These are phyloP conservation scores for Pseudopipra pipra DNA, from an alignment of 2,113 vertebrate species.

Conservation along the genomic window DNA sequence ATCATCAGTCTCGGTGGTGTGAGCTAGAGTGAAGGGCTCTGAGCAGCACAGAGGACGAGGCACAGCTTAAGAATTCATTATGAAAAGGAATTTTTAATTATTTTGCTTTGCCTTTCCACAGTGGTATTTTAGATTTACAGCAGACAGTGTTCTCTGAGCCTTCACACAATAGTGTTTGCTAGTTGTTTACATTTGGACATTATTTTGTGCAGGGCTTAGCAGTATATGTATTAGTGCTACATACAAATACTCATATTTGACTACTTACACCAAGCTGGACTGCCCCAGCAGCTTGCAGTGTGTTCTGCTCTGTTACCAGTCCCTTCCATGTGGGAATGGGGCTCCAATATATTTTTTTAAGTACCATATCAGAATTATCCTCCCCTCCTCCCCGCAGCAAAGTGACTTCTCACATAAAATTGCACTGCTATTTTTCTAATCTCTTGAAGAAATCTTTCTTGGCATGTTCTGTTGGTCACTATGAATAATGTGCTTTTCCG, in stretches of 20 bases:
- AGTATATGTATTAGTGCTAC: neutral
- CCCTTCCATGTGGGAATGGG: neutral
- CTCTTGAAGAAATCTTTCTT: neutral
- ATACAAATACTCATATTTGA: accelerated
- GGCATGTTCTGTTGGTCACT: neutral
- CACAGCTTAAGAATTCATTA: neutral
- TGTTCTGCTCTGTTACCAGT: neutral
- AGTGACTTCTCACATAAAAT: neutral
- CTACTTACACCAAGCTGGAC: neutral
- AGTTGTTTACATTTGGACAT: neutral
- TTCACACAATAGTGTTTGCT: neutral
- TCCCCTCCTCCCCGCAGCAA: neutral
- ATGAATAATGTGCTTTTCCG: neutral
- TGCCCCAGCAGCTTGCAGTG: neutral
- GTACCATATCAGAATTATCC: neutral
- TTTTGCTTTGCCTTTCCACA: neutral
- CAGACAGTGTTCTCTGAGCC: neutral
- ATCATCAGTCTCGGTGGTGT: neutral
- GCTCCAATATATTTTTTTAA: neutral
- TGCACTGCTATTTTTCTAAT: neutral
- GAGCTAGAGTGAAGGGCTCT: neutral
- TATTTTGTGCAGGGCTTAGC: neutral
- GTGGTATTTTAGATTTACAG: neutral
- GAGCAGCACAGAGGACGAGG: neutral
- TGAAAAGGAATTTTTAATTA: neutral